Percentiles rank a stretch among this genome's conserved stretches.
phyloP scores from a whole-genome alignment of 2,113 vertebrate species.

The Alces alces region DNA sequence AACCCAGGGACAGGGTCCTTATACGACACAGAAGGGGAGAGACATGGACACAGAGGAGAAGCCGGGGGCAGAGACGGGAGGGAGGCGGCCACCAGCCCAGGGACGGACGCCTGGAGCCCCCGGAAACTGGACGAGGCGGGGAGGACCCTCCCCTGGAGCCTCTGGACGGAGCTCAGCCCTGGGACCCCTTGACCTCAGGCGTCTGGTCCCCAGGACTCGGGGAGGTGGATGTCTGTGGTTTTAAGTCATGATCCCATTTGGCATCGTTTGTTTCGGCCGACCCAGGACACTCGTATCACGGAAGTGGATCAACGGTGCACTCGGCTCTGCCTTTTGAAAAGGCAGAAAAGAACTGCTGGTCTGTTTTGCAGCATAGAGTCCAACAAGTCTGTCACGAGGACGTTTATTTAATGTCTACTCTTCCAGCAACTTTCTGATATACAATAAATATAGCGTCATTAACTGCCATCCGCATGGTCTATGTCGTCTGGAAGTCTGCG shows the following conservation, averaged over 20 bases:
- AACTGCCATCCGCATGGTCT: fast-evolving
- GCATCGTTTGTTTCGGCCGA: fast-evolving
- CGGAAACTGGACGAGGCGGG: fast-evolving
- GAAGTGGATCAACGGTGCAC: too few species aligned
- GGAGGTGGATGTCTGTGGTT: too few species aligned
- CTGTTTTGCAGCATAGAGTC: fast-evolving
- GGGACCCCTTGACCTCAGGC: neutral
- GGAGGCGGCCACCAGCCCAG: neutral
- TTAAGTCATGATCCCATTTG: neutral
- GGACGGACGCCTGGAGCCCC: fast-evolving
- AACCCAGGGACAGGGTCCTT: neutral
- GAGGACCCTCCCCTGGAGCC: fast-evolving
- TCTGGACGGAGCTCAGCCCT: neutral
- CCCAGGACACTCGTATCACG: fast-evolving
- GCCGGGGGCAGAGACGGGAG: fast-evolving
- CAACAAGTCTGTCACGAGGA: too few species aligned
- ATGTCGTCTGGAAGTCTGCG: fast-evolving
- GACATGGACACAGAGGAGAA: fast-evolving
- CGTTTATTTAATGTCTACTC: fast-evolving
- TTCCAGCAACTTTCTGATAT: neutral
- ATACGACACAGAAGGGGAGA: fast-evolving
- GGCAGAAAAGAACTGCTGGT: neutral
- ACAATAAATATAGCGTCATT: fast-evolving
- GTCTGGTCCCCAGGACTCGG: neutral
- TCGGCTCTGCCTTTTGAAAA: too few species aligned